phyloP scores from a whole-genome alignment of 2,888 invertebrate species.

The Notodonta ziczac region DNA sequence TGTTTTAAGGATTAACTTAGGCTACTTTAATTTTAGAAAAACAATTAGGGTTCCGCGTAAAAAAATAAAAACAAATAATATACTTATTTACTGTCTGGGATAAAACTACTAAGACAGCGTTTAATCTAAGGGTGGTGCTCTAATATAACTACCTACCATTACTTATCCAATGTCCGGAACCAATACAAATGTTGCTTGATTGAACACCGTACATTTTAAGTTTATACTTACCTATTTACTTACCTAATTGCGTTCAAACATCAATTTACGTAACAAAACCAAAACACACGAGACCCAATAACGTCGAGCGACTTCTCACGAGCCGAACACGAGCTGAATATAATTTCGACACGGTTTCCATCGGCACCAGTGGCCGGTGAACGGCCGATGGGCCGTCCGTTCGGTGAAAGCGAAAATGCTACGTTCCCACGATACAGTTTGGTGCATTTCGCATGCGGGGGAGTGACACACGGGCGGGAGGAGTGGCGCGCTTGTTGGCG shows the following conservation, averaged over 20 bases:
- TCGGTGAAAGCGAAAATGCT: conserved; percentile 52
- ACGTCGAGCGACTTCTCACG: neutral
- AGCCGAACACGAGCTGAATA: neutral
- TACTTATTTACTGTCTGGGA: too few species aligned
- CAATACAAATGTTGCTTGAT: too few species aligned
- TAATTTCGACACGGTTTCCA: neutral
- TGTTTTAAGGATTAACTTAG: too few species aligned
- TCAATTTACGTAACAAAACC: neutral
- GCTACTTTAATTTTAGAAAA: too few species aligned
- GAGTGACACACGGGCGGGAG: conserved; percentile 1
- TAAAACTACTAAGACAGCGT: too few species aligned
- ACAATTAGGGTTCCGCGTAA: too few species aligned
- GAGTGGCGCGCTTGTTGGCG: conserved; percentile 2
- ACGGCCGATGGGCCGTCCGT: neutral
- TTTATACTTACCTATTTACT: neutral
- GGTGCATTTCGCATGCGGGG: conserved; percentile 15
- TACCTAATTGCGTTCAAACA: neutral
- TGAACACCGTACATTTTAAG: too few species aligned
- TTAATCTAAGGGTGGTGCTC: too few species aligned
- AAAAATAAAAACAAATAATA: too few species aligned
- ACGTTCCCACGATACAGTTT: conserved; percentile 32
- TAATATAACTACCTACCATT: too few species aligned
- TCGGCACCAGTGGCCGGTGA: conserved; percentile 4
- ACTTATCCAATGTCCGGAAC: too few species aligned
- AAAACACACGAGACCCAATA: conserved; percentile 1